Evolutionary conservation across 2,113 vertebrate species (phyloP), one percentile per base, ranked within the genome.

Genomic region (Antigone vipio): DNA sequence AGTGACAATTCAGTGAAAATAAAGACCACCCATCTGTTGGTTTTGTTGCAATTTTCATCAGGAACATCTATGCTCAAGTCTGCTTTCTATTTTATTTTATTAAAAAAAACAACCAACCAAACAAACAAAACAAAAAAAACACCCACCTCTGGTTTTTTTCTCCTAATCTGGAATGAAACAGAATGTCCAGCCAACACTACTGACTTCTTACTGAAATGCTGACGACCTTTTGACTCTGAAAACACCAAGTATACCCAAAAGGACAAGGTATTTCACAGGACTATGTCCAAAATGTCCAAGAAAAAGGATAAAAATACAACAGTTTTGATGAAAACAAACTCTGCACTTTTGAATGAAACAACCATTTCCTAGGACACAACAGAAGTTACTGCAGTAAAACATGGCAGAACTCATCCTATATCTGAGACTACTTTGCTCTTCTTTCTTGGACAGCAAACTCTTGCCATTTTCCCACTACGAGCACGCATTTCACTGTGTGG

Each of bases 181-280:
- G 76, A 94, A 96, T 94, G 96, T 96, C 44, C 93, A 94, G 89
- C 89, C 95, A 96, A 88, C 49, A 56, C 53, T 62, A 69, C 45
- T 50, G 35, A 93, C 30, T 13, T 95, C 58, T 49, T 94, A 47
- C 68, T 78, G 86, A 97, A 94, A 96, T 68, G 24, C 53, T 69
- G 80, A 79, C 45, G 66, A 95, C 30, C 45, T 95, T 7, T 93
- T 85, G 44, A 92, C 50, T 87, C 52, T 91, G 83, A 81, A 88
- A 94, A 96, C 7, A 83, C 9, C 11, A 64, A 75, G 11, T 42
- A 83, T 21, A 56, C 23, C 53, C n/a, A 63, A 52, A 45, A 78
- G 49, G 34, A 93, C 52, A 84, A 59, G 40, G 19, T 50, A 88
- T 69, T 78, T 88, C 85, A 77, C 16, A 84, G 64, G 35, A 90